Base-by-base conservation (phyloP, 2,113 vertebrate species). In the Nematolebias whitei region DNA sequence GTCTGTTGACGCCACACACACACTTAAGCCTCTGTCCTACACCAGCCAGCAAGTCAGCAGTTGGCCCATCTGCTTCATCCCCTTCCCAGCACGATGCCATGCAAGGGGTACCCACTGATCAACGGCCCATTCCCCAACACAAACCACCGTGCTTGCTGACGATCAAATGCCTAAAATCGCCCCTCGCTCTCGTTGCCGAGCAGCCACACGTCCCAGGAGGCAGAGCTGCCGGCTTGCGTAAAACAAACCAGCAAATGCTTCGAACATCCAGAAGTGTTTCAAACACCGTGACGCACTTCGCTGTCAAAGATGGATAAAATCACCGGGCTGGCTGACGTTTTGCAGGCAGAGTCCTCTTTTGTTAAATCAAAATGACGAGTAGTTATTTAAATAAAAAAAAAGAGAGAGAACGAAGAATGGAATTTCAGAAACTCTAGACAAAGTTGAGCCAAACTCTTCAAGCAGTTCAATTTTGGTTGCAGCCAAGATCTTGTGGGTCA, bases 61-160 rank as follows among this genome's bases (percentile, higher is more conserved):
- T 85, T 83, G 85, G 87, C 71, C 91, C 92, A 88, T 93, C 89
- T 93, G 92, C 71, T 92, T 87, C 49, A 64, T 74, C 79, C 82
- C 76, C 82, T 60, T 73, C 85, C 63, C 86, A 83, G 79, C 73
- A 43, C 69, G 87, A 76, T 8, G 63, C 78, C 80, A 48, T 72
- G 76, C 79, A 50, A 52, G 63, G 66, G 75, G 76, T 83, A 73
- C 74, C 87, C 82, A 86, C 87, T 85, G 87, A 90, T 86, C 82
- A 44, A 76, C 59, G 22, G 80, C 85, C 87, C 79, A 82, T 11
- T 56, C 76, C 76, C 82, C 60, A 10, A 60, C 80, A 72, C 78
- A 68, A 54, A 54, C 80, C 71, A 77, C 48, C 74, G 78, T 11
- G 62, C 63, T 81, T 63, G 77, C 63, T 57, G 78, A 62, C 76